Percentiles rank a stretch among this genome's conserved stretches.
Conservation (phyloP, 2,113 vertebrate genomes). For the Callopanchax toddi region DNA sequence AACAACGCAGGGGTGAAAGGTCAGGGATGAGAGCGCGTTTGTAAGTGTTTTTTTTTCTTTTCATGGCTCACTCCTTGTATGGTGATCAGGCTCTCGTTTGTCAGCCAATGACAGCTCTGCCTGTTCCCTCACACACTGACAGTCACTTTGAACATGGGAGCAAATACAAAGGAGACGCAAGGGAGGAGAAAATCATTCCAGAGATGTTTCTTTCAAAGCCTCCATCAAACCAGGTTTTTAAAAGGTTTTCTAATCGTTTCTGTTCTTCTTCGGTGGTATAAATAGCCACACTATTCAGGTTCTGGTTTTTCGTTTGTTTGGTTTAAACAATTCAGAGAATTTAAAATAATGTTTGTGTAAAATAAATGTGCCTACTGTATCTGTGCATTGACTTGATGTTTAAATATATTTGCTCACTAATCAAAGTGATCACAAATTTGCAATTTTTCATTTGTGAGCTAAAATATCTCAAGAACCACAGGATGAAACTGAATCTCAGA, state of each 20-base stretch:
- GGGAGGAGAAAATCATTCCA: constrained; percentile 39
- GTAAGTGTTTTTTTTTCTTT: constrained; percentile 7
- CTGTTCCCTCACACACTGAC: constrained; percentile 33
- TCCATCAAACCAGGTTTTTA: constrained; percentile 16
- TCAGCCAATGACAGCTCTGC: constrained; percentile 46
- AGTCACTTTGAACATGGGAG: constrained; percentile 54
- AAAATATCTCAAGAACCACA: too few species aligned
- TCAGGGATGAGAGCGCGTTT: constrained; percentile 36
- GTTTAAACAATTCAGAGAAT: too few species aligned
- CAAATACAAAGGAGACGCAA: constrained; percentile 51
- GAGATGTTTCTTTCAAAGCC: not conserved
- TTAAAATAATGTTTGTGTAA: too few species aligned
- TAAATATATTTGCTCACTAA: too few species aligned
- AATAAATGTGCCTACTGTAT: too few species aligned
- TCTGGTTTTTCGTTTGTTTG: too few species aligned
- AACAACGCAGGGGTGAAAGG: constrained; percentile 58
- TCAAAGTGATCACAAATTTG: too few species aligned
- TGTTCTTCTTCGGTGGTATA: constrained; percentile 1
- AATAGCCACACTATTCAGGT: too few species aligned
- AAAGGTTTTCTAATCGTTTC: constrained; percentile 11
- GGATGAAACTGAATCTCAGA: too few species aligned
- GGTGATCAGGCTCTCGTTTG: constrained; percentile 34
- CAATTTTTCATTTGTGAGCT: too few species aligned
- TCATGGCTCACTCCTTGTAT: constrained; percentile 45
- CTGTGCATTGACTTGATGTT: too few species aligned